phyloP scores from a whole-genome alignment of 1,140 invertebrate species.

The Ganaspis sp. region DNA sequence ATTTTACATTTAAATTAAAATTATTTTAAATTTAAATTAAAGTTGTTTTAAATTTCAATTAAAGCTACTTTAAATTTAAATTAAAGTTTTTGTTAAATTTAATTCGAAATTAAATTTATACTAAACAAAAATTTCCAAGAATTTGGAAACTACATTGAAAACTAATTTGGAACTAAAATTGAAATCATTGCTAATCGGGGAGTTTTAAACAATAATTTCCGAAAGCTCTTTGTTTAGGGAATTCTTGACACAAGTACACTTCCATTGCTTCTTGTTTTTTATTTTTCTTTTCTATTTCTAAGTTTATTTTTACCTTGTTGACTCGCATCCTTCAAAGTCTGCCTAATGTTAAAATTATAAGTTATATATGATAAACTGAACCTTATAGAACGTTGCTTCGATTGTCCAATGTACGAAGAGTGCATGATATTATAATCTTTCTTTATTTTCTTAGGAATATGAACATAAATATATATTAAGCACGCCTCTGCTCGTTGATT shows the following conservation, averaged over 20 bases:
- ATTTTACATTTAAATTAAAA: no score
- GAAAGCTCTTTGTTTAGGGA: no score
- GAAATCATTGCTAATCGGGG: not conserved
- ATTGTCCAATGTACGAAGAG: slow-evolving; percentile 58
- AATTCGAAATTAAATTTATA: no score
- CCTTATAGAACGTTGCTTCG: slow-evolving; percentile 59
- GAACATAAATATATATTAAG: slow-evolving; percentile 51
- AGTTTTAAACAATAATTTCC: not conserved
- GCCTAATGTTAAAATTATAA: slow-evolving; percentile 29
- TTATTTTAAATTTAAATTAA: no score
- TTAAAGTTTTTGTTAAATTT: no score
- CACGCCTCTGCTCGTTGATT: slow-evolving; percentile 62
- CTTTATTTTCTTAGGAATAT: slow-evolving; percentile 42
- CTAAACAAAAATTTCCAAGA: no score
- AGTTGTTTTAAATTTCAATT: no score
- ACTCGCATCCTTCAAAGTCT: slow-evolving; percentile 42
- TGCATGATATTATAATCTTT: slow-evolving; percentile 54
- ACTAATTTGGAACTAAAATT: no score
- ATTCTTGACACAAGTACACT: slow-evolving; percentile 29
- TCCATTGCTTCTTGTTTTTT: slow-evolving; percentile 42
- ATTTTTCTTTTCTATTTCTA: slow-evolving; percentile 38
- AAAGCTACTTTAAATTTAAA: no score
- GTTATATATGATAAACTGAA: slow-evolving; percentile 36
- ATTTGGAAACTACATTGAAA: no score
- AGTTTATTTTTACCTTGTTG: slow-evolving; percentile 34